phyloP scores from a whole-genome alignment of 1,140 invertebrate genomes.

The Cotesia vestalis region DNA sequence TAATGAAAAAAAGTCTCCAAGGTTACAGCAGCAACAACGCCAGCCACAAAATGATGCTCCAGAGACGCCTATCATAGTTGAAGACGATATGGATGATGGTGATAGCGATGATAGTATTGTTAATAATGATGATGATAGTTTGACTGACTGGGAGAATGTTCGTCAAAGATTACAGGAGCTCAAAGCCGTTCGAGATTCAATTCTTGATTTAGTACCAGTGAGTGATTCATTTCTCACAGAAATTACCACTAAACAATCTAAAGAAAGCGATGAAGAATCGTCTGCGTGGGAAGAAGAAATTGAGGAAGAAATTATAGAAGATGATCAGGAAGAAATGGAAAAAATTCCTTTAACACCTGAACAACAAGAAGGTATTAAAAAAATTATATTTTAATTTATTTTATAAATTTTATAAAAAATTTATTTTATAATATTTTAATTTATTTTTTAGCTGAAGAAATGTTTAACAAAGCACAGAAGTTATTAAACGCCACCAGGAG shows the following conservation, averaged over 20 bases:
- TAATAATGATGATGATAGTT: slow-evolving; percentile 45
- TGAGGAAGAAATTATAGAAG: slow-evolving; percentile 59
- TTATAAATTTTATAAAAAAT: no score
- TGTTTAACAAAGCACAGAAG: slow-evolving; percentile 73
- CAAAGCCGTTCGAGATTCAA: slow-evolving; percentile 49
- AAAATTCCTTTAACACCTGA: slow-evolving; percentile 68
- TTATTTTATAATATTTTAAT: background rate
- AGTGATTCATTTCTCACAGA: slow-evolving; percentile 46
- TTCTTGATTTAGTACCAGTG: slow-evolving; percentile 51
- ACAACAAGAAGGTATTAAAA: slow-evolving; percentile 69
- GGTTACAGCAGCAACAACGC: background rate
- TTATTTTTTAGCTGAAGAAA: slow-evolving; percentile 68
- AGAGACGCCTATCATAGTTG: slow-evolving; percentile 42
- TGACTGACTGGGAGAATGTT: slow-evolving; percentile 43
- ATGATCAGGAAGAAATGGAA: slow-evolving; percentile 61
- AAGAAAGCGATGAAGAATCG: slow-evolving; percentile 25
- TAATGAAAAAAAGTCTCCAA: slow-evolving; percentile 32
- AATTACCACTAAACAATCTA: slow-evolving; percentile 45
- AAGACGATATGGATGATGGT: slow-evolving; percentile 45
- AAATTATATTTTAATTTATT: no score
- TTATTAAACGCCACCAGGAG: slow-evolving; percentile 74
- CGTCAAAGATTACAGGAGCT: slow-evolving; percentile 52
- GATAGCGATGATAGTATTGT: slow-evolving; percentile 20
- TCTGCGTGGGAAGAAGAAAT: slow-evolving; percentile 43
- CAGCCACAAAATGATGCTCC: slow-evolving; percentile 23